Evolutionary conservation across 2,113 vertebrate genomes (phyloP), one percentile per base, ranked within the genome.

Genomic region (Patagioenas fasciata): DNA sequence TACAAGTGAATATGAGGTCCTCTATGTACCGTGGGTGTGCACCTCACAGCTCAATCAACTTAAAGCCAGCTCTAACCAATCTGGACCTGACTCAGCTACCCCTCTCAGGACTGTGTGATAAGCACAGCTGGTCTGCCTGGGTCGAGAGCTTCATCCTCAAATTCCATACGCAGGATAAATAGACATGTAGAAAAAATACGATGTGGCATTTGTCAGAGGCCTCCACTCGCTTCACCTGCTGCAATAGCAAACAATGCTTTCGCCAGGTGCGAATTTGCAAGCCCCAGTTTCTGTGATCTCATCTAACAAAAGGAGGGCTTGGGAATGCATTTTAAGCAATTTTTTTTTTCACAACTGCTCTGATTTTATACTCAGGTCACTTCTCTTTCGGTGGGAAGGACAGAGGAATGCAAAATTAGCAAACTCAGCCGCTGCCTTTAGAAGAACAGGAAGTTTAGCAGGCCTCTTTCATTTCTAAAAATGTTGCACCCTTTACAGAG

Each of bases 261-360:
- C 34, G 60, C 87, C 93, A 92, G 91, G 88, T 93, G 83, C 6
- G 1, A 29, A 92, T 92, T 23, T 92, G 89, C 93, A 92, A 92
- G 53, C 42, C 61, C 24, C 5, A 2, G 19, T 1, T 93, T 91
- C 80, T 36, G 56, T 56, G 77, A 44, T 56, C 64, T 79, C 87
- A 24, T 61, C 64, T 73, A 2, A 16, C 72, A 29, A 69, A 77
- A 61, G 1, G 21, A 29, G 15, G 23, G 29, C 34, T 65, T 66
- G 67, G 51, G 72, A 71, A 79, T 71, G 86, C 77, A 11, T 64
- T 44, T 25, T 32, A 78, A 91, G 86, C 89, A 84, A 2, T 87
- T 92, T 78, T 56, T 34, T 56, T 34, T 7, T 42, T 56, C 56
- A 10, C 86, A 86, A 32, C 67, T 95, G 91, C 65, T 90, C 67